Base-by-base conservation (phyloP, 2,888 invertebrate genomes). In the Hyles lineata region DNA sequence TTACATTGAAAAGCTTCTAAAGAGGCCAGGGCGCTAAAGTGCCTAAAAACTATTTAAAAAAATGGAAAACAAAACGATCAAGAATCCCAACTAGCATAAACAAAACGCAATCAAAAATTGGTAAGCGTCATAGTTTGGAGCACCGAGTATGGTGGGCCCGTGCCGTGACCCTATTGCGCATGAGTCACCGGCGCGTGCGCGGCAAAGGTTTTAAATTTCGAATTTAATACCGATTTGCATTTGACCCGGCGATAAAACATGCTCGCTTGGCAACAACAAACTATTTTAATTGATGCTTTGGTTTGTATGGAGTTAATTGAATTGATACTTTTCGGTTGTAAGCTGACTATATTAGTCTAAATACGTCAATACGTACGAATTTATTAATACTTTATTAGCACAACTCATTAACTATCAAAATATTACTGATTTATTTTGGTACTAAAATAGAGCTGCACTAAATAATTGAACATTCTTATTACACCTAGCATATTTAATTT, bases 171-270 rank as follows among this genome's bases (percentile, higher is more conserved):
- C 92, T 93, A 91, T 93, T 94, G 93, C 89, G 89, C 87, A 89
- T 93, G 94, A 93, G 85, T 93, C 94, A 94, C 88, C 86, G 90
- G 89, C 93, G 93, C 93, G 93, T 92, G 92, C 93, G 90, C 89
- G 85, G 83, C 85, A 88, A 87, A 90, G 87, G 91, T 90, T 92
- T 92, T 87, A 90, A 90, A 92, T 91, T 92, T 93, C 88, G 90
- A 89, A 90, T 90, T 85, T 86, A 73, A 89, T 88, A 86, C 80
- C 84, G 87, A 89, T 89, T 85, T 84, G 86, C 84, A 85, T 86
- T 84, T 80, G 77, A 77, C 81, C 78, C 78, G 78, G 86, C 86
- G 89, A 89, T 88, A 88, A 87, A 87, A 87, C 86, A 89, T 87
- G 89, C 83, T 43, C 67, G 43, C 67, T 67, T 67, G 67, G 67